These are phyloP conservation scores for Amblyopsis hoosieri DNA, from an alignment of 2,797 vertebrate genomes.

Conservation along the genomic window DNA sequence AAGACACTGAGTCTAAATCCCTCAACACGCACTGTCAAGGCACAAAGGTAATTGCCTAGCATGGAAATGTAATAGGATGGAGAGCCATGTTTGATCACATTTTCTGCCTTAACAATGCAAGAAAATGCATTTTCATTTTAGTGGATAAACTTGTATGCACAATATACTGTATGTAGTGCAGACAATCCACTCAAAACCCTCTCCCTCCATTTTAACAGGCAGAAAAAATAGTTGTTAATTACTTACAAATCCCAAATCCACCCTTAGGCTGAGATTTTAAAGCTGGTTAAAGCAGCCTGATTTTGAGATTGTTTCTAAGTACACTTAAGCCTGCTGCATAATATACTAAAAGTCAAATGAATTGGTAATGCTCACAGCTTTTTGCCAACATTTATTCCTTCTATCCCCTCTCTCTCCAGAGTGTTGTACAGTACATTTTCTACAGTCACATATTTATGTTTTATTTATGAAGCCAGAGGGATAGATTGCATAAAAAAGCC, in stretches of 20 bases:
- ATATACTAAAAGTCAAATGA: conserved; percentile 24
- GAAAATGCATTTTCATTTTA: not conserved
- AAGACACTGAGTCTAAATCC: conserved; percentile 16
- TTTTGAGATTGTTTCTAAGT: too few species aligned
- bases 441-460: conserved; percentile 34
- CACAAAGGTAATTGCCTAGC: not conserved
- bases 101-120: not conserved
- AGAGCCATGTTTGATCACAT: not conserved
- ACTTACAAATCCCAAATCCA: not conserved
- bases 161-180: too few species aligned
- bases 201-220: not conserved
- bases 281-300: not conserved
- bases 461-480: conserved; percentile 37
- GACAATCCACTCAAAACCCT: not conserved
- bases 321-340: not conserved
- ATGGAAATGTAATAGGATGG: not conserved
- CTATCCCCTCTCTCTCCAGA: conserved; percentile 1
- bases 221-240: not conserved
- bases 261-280: conserved; percentile 1
- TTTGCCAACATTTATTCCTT: conserved; percentile 23
- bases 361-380: conserved; percentile 24
- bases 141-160: too few species aligned
- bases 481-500: conserved; percentile 19
- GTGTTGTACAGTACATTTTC: conserved; percentile 4
- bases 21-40: not conserved